Evolutionary conservation across 2,888 invertebrate species (phyloP).

Genomic region (Eristalis pertinax): DNA sequence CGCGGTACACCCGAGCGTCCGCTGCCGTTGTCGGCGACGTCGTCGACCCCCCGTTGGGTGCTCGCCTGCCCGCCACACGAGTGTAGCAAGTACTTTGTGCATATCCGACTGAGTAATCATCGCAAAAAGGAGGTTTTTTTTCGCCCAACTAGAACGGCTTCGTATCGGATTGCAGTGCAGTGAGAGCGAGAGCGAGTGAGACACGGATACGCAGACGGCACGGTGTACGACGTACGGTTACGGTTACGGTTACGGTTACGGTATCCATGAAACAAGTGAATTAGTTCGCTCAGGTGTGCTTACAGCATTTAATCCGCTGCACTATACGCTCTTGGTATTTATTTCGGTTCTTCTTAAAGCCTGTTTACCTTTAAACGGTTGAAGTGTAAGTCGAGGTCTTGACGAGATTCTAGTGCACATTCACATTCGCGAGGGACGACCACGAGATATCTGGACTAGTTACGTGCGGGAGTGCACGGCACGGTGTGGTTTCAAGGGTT

Average conservation of each 20-base stretch:
- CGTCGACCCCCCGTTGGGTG: not conserved
- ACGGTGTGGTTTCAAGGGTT: not conserved
- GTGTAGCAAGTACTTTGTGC: constrained; percentile 61
- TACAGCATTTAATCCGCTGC: constrained; percentile 64
- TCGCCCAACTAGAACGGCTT: constrained; percentile 71
- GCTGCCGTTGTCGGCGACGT: not conserved
- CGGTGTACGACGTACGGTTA: no score
- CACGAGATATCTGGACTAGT: not conserved
- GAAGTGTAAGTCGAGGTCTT: constrained; percentile 67
- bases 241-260: not conserved
- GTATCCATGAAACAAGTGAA: constrained; percentile 64
- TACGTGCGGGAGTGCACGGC: not conserved
- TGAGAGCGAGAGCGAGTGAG: constrained; percentile 26
- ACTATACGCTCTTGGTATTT: constrained; percentile 41
- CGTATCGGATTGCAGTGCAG: constrained; percentile 65
- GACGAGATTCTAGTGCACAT: constrained; percentile 46
- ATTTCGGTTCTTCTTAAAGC: constrained; percentile 60
- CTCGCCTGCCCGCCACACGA: constrained; percentile 7
- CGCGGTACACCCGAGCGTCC: not conserved
- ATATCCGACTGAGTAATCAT: constrained; percentile 70
- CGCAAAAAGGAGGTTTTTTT: constrained; percentile 69
- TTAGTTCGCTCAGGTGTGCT: constrained; percentile 72
- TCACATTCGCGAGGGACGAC: not conserved
- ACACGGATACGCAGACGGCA: constrained; percentile 21
- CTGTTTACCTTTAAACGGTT: constrained; percentile 59